These are phyloP conservation scores for Bubo bubo DNA, from an alignment of 2,113 vertebrate species.

Conservation along the genomic window DNA sequence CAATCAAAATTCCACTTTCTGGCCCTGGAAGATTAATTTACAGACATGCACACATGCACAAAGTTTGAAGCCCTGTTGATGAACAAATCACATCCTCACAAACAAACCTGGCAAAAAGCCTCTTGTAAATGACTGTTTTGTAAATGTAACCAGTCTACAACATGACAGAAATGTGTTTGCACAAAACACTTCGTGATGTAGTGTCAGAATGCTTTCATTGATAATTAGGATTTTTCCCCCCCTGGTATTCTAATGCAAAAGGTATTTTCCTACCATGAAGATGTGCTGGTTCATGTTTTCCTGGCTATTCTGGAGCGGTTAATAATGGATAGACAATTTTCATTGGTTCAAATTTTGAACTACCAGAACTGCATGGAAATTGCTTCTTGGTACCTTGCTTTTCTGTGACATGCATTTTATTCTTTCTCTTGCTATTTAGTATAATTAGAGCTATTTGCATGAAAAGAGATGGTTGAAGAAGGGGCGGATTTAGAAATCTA, in stretches of 20 bases:
- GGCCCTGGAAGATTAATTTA: slow-evolving; percentile 9
- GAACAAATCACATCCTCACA: slow-evolving; percentile 8
- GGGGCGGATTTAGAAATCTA: slow-evolving; percentile 23
- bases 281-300: background rate
- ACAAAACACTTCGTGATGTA: background rate
- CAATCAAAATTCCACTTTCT: slow-evolving; percentile 54
- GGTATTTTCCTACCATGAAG: background rate
- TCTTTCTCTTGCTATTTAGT: background rate
- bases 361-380: background rate
- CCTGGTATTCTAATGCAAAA: background rate
- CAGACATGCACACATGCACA: background rate
- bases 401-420: background rate
- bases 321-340: background rate
- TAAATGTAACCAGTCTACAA: background rate
- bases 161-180: background rate
- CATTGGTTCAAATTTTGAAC: background rate
- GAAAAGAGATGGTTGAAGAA: background rate
- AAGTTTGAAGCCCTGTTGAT: slow-evolving; percentile 1
- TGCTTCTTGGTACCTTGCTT: background rate
- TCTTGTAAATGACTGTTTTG: background rate
- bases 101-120: slow-evolving; percentile 5
- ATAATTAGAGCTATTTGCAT: slow-evolving; percentile 48
- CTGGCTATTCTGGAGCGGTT: background rate
- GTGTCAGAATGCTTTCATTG: background rate
- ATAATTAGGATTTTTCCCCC: background rate